Conservation (phyloP, 2,113 vertebrate genomes). For the Calyptommatus sinebrachiatus region DNA sequence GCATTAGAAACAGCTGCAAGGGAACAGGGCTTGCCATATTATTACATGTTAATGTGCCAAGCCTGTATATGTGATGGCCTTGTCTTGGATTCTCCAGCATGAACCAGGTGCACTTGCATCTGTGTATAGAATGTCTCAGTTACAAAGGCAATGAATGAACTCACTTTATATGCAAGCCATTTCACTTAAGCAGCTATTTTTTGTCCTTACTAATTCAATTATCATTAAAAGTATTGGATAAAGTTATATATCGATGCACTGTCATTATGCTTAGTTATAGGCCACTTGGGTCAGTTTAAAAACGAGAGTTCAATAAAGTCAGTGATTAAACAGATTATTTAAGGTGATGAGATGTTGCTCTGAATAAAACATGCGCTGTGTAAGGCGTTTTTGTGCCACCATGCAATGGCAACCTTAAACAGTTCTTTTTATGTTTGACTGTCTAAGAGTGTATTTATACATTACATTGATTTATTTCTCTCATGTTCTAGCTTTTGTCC, state of each 20-base stretch:
- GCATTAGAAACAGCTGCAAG: slow-evolving; percentile 37
- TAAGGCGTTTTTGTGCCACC: neutral
- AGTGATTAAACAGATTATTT: neutral
- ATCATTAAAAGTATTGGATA: slow-evolving; percentile 41
- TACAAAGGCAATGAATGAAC: slow-evolving; percentile 37
- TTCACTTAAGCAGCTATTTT: slow-evolving; percentile 35
- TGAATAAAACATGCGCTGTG: neutral
- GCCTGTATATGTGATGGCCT: slow-evolving; percentile 35
- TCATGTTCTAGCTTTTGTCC: neutral
- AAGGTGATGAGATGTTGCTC: slow-evolving; percentile 3
- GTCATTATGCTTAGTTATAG: slow-evolving; percentile 22
- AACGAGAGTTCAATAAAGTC: slow-evolving; percentile 9
- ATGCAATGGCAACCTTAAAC: neutral
- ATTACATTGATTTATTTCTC: neutral
- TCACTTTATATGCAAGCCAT: slow-evolving; percentile 24
- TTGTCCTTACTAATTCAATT: neutral
- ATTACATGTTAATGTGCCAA: slow-evolving; percentile 31
- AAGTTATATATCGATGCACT: slow-evolving; percentile 24
- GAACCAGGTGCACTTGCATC: slow-evolving; percentile 64
- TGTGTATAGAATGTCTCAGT: slow-evolving; percentile 45
- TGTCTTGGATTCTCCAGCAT: slow-evolving; percentile 47
- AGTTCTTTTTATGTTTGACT: neutral
- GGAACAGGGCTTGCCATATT: slow-evolving; percentile 19
- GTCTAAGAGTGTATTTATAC: neutral
- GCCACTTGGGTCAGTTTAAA: slow-evolving; percentile 25